Percentiles rank a stretch among this genome's conserved stretches.
phyloP scores from a whole-genome alignment of 2,888 invertebrate species.

The Eupithecia inturbata region DNA sequence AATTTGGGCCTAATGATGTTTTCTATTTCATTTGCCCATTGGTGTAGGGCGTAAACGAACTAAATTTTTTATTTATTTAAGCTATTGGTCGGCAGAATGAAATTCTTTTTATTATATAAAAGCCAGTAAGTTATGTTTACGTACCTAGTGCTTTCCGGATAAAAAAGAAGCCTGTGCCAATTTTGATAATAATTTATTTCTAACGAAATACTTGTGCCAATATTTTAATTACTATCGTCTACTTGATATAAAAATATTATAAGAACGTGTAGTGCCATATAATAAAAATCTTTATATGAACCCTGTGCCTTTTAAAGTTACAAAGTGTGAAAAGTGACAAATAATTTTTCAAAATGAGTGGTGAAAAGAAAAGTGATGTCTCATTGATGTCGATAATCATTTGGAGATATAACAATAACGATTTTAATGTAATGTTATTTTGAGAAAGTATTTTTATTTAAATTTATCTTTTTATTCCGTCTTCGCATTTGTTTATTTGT shows the following conservation, averaged over 20 bases:
- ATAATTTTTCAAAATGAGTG: conserved; percentile 55
- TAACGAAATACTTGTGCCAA: conserved; percentile 1
- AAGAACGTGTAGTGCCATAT: not conserved
- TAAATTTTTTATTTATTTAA: conserved; percentile 42
- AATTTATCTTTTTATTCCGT: no score
- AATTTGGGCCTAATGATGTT: conserved; percentile 18
- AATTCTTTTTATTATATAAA: conserved; percentile 71
- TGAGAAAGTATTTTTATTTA: conserved; percentile 25
- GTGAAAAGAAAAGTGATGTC: conserved; percentile 58
- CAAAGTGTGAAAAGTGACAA: not conserved
- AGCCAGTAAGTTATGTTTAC: conserved; percentile 65
- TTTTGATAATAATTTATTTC: not conserved
- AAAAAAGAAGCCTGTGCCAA: not conserved
- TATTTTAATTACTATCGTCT: not conserved
- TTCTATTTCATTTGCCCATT: conserved; percentile 49
- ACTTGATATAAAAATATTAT: not conserved
- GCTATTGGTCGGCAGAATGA: conserved; percentile 61
- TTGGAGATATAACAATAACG: conserved; percentile 59
- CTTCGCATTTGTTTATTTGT: no score
- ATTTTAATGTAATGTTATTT: conserved; percentile 54
- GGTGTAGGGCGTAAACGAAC: conserved; percentile 51
- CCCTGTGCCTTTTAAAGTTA: not conserved
- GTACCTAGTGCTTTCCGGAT: not conserved
- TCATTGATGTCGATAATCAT: conserved; percentile 61
- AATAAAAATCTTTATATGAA: not conserved